Evolutionary conservation across 2,797 vertebrate species (phyloP).

Genomic region (Mormyrus hasselquistii): DNA sequence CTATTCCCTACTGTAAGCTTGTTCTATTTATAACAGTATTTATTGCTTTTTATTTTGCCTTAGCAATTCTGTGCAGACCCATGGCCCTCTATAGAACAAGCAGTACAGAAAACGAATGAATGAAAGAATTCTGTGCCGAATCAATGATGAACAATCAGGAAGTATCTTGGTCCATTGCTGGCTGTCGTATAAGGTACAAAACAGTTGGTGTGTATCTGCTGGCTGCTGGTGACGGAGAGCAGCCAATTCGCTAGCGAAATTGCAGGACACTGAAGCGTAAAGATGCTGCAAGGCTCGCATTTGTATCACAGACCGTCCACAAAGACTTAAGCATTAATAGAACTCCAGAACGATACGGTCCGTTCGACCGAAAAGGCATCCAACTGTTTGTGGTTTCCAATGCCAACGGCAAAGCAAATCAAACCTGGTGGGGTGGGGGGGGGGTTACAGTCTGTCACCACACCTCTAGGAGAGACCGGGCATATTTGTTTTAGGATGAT

Average conservation of each 20-base stretch:
- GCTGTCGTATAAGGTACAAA: not conserved
- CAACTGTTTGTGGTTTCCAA: not conserved
- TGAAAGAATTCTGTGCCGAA: not conserved
- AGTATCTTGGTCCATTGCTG: not conserved
- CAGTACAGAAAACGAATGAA: not conserved
- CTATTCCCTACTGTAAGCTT: not conserved
- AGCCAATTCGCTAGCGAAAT: not conserved
- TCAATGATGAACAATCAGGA: not conserved
- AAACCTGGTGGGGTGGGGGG: not conserved
- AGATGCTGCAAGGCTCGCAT: not conserved
- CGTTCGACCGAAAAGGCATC: not conserved
- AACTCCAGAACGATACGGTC: not conserved
- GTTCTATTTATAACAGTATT: not conserved
- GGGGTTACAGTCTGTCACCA: not conserved
- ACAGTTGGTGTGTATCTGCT: not conserved
- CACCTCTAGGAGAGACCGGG: not conserved
- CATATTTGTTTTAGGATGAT: not conserved
- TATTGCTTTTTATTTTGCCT: not conserved
- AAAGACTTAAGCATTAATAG: not conserved
- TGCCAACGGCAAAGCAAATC: not conserved
- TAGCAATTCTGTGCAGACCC: not conserved
- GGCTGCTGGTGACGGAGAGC: not conserved
- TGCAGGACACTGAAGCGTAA: not conserved
- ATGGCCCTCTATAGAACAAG: not conserved
- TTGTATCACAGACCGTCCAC: not conserved